A percentile compares a stretch with the other conserved stretches of the same genome.
phyloP scores from a whole-genome alignment of 2,113 vertebrate species.

The Microtus montanus region DNA sequence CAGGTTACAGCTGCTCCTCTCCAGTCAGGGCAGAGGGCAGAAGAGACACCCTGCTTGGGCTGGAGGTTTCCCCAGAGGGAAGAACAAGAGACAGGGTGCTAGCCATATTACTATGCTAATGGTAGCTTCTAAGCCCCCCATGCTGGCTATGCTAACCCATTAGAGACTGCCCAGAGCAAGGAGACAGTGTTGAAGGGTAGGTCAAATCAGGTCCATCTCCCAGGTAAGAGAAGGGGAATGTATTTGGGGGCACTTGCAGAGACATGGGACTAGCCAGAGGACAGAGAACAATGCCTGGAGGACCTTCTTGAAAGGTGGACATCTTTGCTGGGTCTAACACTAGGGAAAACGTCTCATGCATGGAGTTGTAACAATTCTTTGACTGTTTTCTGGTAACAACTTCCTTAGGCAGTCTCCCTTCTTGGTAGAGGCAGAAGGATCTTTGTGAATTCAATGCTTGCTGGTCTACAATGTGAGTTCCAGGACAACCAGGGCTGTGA shows the following conservation, averaged over 20 bases:
- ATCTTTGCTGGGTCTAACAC: not conserved
- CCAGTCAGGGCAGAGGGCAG: not conserved
- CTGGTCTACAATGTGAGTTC: too few species aligned
- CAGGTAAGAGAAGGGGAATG: not conserved
- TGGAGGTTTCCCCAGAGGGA: not conserved
- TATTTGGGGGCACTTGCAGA: not conserved
- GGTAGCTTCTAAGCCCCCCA: not conserved
- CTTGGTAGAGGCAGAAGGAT: not conserved
- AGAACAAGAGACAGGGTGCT: not conserved
- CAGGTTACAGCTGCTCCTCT: slow-evolving; percentile 57
- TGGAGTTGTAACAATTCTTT: not conserved
- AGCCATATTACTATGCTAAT: not conserved
- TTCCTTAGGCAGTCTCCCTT: not conserved
- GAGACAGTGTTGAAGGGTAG: not conserved
- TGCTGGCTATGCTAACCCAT: not conserved
- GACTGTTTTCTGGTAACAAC: not conserved
- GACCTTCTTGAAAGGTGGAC: not conserved
- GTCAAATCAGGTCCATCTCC: not conserved
- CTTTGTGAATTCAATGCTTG: not conserved
- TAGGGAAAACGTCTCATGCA: not conserved
- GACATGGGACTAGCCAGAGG: not conserved
- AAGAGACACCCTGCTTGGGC: not conserved
- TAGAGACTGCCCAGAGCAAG: not conserved
- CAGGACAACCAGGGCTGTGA: not conserved
- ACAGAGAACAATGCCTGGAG: not conserved